A percentile compares a stretch with the other conserved stretches of the same genome.
Evolutionary conservation across 2,113 vertebrate species (phyloP).

Genomic region (Otis tarda): DNA sequence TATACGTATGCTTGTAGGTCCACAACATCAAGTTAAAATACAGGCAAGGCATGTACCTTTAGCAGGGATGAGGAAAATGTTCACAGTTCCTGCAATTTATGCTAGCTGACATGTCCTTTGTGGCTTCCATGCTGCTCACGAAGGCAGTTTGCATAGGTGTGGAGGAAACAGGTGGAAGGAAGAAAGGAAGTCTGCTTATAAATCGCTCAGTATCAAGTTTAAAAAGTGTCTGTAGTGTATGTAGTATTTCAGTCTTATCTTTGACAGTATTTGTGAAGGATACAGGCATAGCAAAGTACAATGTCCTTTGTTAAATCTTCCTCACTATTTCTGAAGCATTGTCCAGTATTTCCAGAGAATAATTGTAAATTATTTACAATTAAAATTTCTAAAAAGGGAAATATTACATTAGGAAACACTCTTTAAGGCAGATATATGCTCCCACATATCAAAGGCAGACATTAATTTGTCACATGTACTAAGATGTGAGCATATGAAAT

Average conservation of each 20-base stretch:
- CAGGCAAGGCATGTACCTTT: not conserved
- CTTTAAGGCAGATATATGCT: not conserved
- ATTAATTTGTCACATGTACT: not conserved
- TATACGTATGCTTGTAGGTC: not conserved
- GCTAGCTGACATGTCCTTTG: not conserved
- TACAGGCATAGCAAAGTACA: not conserved
- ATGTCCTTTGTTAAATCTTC: not conserved
- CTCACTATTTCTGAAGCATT: not conserved
- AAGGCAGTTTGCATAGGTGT: not conserved
- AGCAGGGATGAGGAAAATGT: not conserved
- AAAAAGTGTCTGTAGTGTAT: not conserved
- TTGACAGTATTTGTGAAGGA: not conserved
- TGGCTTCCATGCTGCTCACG: not conserved
- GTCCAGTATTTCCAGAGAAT: not conserved
- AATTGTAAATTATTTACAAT: not conserved
- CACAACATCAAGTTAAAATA: not conserved
- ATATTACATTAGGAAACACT: not conserved
- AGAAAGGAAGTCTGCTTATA: not conserved
- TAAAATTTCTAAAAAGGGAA: not conserved
- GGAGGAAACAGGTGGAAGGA: not conserved
- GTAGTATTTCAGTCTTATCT: not conserved
- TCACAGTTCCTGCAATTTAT: not conserved
- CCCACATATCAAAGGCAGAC: not conserved
- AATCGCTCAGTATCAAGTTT: not conserved
- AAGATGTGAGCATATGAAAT: not conserved